A percentile compares a stretch with the other conserved stretches of the same genome.
Conservation (phyloP, 2,797 vertebrate species). For the Sebastes itinus region DNA sequence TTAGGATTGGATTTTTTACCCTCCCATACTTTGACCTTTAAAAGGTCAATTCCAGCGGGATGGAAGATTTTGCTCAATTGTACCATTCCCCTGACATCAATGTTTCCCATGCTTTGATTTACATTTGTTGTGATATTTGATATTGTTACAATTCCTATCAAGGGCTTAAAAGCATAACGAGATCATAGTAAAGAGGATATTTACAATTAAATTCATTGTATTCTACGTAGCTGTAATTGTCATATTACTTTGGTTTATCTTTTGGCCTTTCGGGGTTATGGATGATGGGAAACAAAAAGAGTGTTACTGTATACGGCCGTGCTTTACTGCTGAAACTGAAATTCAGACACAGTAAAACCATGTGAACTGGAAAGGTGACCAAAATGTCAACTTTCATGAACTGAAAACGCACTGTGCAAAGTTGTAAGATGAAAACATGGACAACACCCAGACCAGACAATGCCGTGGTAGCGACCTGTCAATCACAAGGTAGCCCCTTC, state of each 20-base stretch:
- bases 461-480: too few relatives aligned
- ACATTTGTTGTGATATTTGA: slow-evolving; percentile 7
- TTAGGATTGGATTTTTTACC: slow-evolving; percentile 24
- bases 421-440: too few relatives aligned
- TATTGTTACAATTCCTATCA: not conserved
- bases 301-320: not conserved
- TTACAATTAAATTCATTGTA: not conserved
- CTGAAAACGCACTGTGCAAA: too few relatives aligned
- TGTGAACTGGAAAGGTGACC: too few relatives aligned
- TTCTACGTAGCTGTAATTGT: not conserved
- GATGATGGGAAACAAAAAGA: not conserved
- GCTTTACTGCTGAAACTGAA: too few relatives aligned
- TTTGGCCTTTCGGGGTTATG: not conserved
- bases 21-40: slow-evolving; percentile 45
- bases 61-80: slow-evolving; percentile 24
- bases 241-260: not conserved
- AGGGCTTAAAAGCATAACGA: not conserved
- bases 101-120: slow-evolving; percentile 24
- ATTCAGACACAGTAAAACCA: too few relatives aligned
- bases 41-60: slow-evolving; percentile 39
- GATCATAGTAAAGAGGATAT: not conserved
- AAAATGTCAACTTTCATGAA: too few relatives aligned
- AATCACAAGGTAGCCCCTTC: too few relatives aligned
- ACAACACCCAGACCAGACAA: too few relatives aligned
- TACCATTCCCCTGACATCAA: slow-evolving; percentile 8